phyloP scores from a whole-genome alignment of 92 coral and sea anemone species.

The Montipora capitata region DNA sequence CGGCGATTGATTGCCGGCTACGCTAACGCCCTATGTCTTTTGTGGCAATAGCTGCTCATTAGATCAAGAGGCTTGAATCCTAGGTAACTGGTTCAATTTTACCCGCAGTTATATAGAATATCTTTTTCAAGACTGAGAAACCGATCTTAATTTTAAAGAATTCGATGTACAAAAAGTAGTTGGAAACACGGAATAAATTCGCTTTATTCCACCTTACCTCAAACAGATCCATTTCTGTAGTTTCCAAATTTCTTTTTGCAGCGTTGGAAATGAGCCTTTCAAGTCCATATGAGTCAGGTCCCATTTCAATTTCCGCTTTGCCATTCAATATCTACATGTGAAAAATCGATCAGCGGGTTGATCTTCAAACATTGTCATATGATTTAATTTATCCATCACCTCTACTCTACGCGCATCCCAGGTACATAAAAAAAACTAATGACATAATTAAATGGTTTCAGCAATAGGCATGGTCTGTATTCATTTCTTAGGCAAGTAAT shows the following conservation, averaged over 20 bases:
- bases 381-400: conserved; percentile 27
- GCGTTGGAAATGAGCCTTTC: conserved; percentile 68
- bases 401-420: conserved; percentile 17
- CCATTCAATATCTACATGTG: not conserved
- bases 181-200: too few species aligned
- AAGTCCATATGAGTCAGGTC: conserved; percentile 27
- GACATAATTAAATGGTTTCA: not conserved
- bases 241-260: conserved; percentile 56
- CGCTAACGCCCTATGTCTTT: too few species aligned
- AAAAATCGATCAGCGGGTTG: conserved; percentile 15
- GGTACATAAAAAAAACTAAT: not conserved
- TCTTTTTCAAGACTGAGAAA: too few species aligned
- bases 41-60: too few species aligned
- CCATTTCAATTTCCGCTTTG: not conserved
- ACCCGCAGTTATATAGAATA: too few species aligned
- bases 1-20: too few species aligned
- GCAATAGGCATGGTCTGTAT: not conserved
- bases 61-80: too few species aligned
- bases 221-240: conserved; percentile 22
- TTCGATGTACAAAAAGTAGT: too few species aligned
- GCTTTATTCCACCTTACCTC: conserved; percentile 8
- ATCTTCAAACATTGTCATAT: not conserved
- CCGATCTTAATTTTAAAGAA: too few species aligned
- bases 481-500: not conserved
- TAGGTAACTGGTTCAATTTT: too few species aligned